Evolutionary conservation across 2,888 invertebrate genomes (phyloP).

Genomic region (Lasiommata megera): DNA sequence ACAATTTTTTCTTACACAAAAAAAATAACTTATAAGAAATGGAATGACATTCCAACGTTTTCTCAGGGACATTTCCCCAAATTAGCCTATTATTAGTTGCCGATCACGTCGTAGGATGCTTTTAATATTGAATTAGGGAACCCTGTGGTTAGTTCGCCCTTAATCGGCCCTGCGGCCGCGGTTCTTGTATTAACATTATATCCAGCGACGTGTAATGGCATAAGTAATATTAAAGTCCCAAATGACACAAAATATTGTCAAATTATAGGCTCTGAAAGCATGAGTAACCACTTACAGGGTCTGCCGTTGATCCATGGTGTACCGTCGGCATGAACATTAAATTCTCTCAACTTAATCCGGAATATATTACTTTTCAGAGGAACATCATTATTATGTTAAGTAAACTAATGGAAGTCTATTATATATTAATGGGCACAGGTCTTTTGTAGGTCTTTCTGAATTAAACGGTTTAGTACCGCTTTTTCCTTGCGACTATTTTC

Average conservation of each 20-base stretch:
- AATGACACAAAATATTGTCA: constrained; percentile 82
- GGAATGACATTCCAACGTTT: constrained; percentile 77
- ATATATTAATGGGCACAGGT: no score
- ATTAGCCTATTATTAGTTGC: constrained; percentile 80
- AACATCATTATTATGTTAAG: no score
- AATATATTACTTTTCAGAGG: no score
- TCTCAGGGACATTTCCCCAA: constrained; percentile 80
- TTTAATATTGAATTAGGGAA: constrained; percentile 81
- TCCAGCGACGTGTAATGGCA: constrained; percentile 75
- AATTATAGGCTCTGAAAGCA: constrained; percentile 80
- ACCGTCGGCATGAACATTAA: constrained; percentile 49
- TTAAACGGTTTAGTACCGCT: no score
- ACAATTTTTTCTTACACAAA: constrained; percentile 34
- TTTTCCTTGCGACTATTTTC: no score
- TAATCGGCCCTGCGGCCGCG: constrained; percentile 70
- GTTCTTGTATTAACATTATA: constrained; percentile 75
- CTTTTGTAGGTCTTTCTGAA: no score
- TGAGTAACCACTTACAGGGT: constrained; percentile 77
- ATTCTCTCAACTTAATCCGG: neutral
- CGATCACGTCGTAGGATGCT: constrained; percentile 79
- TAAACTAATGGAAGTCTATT: no score
- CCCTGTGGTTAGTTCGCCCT: constrained; percentile 76
- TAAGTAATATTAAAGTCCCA: constrained; percentile 79
- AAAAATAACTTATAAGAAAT: constrained; percentile 56
- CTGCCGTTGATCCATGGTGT: constrained; percentile 65